Base-by-base conservation (phyloP, 2,888 invertebrate genomes). In the Proisotoma minuta region DNA sequence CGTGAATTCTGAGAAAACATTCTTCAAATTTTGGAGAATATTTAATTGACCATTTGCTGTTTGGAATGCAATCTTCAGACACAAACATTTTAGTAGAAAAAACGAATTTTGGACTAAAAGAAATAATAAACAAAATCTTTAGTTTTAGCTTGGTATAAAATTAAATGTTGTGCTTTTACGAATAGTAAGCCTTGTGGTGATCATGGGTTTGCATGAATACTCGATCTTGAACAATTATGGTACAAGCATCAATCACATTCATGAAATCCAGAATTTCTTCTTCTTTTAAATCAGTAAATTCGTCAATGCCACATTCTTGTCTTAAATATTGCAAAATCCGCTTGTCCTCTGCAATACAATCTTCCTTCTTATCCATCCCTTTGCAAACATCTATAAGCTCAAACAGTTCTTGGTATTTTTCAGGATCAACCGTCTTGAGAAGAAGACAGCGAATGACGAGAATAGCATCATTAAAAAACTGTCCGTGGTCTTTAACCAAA, bases 21-120 rank as follows among this genome's bases (percentile, higher is more conserved):
- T 65, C 58, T 47, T 59, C 57, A 3, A 64, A 39, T 3, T 53
- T 34, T 5, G 62, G 47, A 3, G 59, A 59, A 40, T 65, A 59
- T 12, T 56, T 47, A 1, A 65, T 40, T 3, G 65, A 59, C 65
- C 65, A 65, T 10, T 50, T 62, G 47, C 59, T 57, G 40, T 65
- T 65, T 3, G 65, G 56, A 22, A 26, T 59, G 53, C 65, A 62
- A 52, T 65, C 62, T 47, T 65, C 61, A 0, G 43, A 56, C n/a
- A 62, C 47, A 18, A 62, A 48, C 12, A 65, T 29, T 39, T 59
- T 62, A 12, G 47, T 18, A 1, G 65, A 62, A 23, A 65, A 62
- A 0, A 62, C 62, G 28, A 59, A 65, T 26, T 65, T 62, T 1
- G 65, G 57, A 43, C 65, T 65, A 28, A 49, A 24, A 50, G 18